Percentiles rank a stretch among this genome's conserved stretches.
These are phyloP conservation scores for Podotricha telesiphe DNA, from an alignment of 2,888 invertebrate genomes.

Conservation along the genomic window DNA sequence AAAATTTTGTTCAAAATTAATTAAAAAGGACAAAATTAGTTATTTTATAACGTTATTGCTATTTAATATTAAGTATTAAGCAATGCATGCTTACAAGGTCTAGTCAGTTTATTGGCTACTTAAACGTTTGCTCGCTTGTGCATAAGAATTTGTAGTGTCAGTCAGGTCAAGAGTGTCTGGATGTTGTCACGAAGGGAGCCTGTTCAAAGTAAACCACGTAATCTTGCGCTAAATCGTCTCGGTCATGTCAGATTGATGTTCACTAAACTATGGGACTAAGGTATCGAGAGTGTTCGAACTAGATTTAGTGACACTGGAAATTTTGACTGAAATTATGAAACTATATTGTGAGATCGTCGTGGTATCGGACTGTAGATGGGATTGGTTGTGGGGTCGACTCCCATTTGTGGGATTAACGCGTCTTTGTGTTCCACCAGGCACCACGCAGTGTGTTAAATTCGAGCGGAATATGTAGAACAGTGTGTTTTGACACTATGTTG, in stretches of 20 bases:
- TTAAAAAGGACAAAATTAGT: too few relatives aligned
- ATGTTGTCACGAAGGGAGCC: constrained; percentile 3
- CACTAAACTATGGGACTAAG: not conserved
- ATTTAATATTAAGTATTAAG: too few relatives aligned
- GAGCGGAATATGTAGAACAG: too few relatives aligned
- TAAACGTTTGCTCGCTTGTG: not conserved
- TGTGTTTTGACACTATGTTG: too few relatives aligned
- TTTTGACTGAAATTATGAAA: not conserved
- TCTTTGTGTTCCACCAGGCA: too few relatives aligned
- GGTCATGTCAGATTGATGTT: constrained; percentile 6
- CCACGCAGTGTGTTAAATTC: too few relatives aligned
- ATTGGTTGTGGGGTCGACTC: too few relatives aligned
- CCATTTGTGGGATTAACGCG: too few relatives aligned
- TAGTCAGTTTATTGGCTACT: not conserved
- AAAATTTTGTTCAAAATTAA: too few relatives aligned
- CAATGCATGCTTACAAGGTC: not conserved
- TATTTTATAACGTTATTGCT: too few relatives aligned
- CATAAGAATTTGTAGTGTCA: constrained; percentile 2
- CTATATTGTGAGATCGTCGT: too few relatives aligned
- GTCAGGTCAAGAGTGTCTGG: constrained; percentile 6
- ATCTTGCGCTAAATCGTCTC: constrained; percentile 3
- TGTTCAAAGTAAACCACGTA: constrained; percentile 3
- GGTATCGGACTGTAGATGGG: too few relatives aligned
- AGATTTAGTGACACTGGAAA: not conserved
- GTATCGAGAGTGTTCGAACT: constrained; percentile 2